phyloP scores from a whole-genome alignment of 2,797 vertebrate genomes.

The Mus spretus region DNA sequence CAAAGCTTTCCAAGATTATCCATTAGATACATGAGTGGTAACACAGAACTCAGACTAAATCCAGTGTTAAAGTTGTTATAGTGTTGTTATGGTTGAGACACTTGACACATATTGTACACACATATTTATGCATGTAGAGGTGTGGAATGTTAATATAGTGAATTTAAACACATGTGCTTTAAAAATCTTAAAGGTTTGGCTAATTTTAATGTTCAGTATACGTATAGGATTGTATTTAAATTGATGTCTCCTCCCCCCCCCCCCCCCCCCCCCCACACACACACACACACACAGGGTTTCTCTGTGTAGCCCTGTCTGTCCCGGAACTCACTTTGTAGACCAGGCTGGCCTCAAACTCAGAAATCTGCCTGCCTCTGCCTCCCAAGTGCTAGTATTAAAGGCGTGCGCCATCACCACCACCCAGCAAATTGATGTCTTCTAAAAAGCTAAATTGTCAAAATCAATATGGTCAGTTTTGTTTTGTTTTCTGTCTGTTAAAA shows the following conservation, averaged over 20 bases:
- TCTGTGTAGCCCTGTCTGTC: too few relatives aligned
- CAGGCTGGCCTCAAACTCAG: too few relatives aligned
- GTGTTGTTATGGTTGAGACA: conserved; percentile 43
- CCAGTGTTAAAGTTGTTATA: conserved; percentile 47
- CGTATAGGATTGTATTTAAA: conserved; percentile 50
- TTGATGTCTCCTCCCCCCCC: not conserved
- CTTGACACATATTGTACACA: not conserved
- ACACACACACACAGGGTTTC: too few relatives aligned
- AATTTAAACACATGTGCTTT: conserved; percentile 51
- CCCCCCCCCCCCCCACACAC: too few relatives aligned
- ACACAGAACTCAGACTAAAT: conserved; percentile 25
- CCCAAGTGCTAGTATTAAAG: too few relatives aligned
- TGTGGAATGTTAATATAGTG: conserved; percentile 10
- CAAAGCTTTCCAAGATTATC: conserved; percentile 28
- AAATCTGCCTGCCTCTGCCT: too few relatives aligned
- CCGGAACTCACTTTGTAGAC: too few relatives aligned
- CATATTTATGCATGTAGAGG: conserved; percentile 1
- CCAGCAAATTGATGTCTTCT: not conserved
- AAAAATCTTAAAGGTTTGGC: conserved; percentile 54
- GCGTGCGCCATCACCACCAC: too few relatives aligned
- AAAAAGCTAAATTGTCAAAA: conserved; percentile 53
- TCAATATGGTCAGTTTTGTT: conserved; percentile 33
- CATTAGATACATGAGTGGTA: conserved; percentile 17
- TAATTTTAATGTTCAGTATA: conserved; percentile 61
- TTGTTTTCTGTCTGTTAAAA: conserved; percentile 60